Evolutionary conservation across 2,113 vertebrate genomes (phyloP).

Genomic region (Tonatia bakeri): DNA sequence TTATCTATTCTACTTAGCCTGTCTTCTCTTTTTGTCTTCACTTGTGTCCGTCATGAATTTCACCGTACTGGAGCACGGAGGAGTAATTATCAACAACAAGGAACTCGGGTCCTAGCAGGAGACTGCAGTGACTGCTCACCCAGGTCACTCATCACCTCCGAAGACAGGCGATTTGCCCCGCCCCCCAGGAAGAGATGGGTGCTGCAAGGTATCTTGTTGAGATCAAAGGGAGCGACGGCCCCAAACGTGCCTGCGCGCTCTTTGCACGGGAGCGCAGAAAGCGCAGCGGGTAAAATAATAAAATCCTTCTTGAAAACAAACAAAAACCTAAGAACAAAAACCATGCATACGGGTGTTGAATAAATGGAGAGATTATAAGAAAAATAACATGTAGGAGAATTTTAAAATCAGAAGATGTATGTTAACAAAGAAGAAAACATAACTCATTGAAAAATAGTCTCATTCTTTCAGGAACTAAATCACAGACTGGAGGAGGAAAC

Average conservation of each 20-base stretch:
- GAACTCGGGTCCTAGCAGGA: accelerated
- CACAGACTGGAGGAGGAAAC: neutral
- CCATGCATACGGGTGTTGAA: neutral
- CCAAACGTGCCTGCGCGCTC: accelerated
- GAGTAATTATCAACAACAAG: neutral
- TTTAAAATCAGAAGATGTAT: neutral
- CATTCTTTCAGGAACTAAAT: neutral
- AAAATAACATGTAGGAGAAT: neutral
- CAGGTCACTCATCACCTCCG: neutral
- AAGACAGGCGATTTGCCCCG: neutral
- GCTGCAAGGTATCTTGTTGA: too few relatives aligned
- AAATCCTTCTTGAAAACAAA: neutral
- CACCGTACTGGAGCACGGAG: neutral
- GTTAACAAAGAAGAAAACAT: neutral
- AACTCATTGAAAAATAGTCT: neutral
- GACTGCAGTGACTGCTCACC: neutral
- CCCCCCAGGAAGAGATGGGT: neutral
- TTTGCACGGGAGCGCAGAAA: neutral
- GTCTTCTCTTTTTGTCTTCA: neutral
- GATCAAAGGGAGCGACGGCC: neutral
- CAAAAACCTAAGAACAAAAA: neutral
- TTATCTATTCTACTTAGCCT: neutral
- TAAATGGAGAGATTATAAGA: neutral
- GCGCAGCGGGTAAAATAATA: neutral
- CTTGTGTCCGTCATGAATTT: too few relatives aligned